Base-by-base conservation (phyloP, 2,797 vertebrate genomes). In the Danionella dracula region DNA sequence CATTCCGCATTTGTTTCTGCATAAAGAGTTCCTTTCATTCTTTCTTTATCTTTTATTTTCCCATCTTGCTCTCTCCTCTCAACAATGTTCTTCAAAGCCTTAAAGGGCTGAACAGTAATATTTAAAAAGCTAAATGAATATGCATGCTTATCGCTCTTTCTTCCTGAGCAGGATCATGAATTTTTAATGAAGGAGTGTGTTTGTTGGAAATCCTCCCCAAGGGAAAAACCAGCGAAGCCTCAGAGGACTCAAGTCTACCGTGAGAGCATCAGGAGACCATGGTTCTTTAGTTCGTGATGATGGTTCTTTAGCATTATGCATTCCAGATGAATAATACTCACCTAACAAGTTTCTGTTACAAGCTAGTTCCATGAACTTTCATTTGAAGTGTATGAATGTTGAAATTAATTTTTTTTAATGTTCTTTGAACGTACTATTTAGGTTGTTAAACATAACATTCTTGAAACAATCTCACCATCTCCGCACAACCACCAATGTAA, bases 91-190 rank as follows among this genome's bases (percentile, higher is more conserved):
- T 67, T 69, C n/a, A 45, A 81, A 71, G 63, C 79, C 79, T 83
- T 71, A 84, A 86, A 85, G 81, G 78, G 81, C 81, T 79, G 17
- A 40, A 15, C 50, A 56, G 79, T 83, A 77, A 84, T 84, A 82
- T 85, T 83, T 86, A 81, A 83, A 61, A 76, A 32, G 72, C 76
- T 78, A 76, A 78, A 76, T 79, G 73, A 82, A 84, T 85, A 78
- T 79, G 78, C 78, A 73, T 66, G 72, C 58, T 74, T 70, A 23
- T 29, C 73, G 76, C 76, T 75, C 82, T 82, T 81, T 78, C 64
- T 71, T 76, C 73, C 68, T 68, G 57, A 75, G 77, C 71, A 66
- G 57, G 73, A 73, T 73, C 63, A 84, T 82, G 50, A 72, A 85
- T 84, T 80, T 81, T 82, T 73, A 78, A 79, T 57, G 56, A 15